These are phyloP conservation scores for Halcyon malimbica DNA, from an alignment of 2,113 vertebrate genomes.

Conservation along the genomic window DNA sequence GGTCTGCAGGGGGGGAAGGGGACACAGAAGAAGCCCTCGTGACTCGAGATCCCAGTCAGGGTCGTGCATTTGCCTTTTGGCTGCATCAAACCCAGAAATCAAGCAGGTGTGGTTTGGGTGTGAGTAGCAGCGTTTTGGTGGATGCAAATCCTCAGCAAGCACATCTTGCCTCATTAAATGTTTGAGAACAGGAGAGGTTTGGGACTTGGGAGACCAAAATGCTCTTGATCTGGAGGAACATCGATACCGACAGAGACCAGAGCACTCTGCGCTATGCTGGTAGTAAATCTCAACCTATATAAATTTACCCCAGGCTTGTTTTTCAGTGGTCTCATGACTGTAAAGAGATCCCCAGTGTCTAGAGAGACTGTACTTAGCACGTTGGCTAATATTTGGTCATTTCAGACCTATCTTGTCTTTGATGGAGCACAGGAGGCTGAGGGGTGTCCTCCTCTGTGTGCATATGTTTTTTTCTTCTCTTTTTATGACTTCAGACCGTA, in stretches of 20 bases:
- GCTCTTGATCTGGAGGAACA: not conserved
- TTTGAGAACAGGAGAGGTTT: not conserved
- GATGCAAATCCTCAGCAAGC: not conserved
- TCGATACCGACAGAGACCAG: not conserved
- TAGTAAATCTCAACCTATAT: not conserved
- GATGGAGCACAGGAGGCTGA: not conserved
- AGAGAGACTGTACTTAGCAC: not conserved
- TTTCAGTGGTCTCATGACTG: rapidly evolving
- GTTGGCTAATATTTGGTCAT: not conserved
- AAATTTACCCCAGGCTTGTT: not conserved
- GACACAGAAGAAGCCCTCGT: rapidly evolving
- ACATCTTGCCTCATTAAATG: not conserved
- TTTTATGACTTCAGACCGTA: not conserved
- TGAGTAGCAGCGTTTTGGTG: not conserved
- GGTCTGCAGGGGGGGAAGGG: not conserved
- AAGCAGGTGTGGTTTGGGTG: not conserved
- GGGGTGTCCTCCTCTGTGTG: not conserved
- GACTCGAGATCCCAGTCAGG: not conserved
- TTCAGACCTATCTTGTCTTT: not conserved
- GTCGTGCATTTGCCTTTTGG: rapidly evolving
- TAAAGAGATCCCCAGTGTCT: not conserved
- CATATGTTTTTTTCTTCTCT: not conserved
- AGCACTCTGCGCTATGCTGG: rapidly evolving
- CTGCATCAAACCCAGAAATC: not conserved
- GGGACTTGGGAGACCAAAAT: not conserved